Evolutionary conservation across 2,888 invertebrate species (phyloP).

Genomic region (Brenthis hecate): DNA sequence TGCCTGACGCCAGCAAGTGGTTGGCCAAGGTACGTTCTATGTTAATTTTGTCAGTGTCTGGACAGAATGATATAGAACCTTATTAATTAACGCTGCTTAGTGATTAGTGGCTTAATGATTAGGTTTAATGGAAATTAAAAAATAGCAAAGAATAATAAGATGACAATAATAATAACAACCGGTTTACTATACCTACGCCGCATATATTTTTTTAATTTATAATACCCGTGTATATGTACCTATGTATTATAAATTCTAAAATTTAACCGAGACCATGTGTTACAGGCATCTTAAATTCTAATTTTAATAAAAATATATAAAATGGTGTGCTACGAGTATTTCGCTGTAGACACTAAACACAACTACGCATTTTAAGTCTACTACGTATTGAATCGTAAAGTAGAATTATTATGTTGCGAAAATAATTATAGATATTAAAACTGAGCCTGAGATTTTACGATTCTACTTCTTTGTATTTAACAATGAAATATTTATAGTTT

Average conservation of each 20-base stretch:
- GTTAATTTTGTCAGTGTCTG: conserved; percentile 53
- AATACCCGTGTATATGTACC: neutral
- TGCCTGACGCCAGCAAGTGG: conserved; percentile 91
- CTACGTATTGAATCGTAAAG: neutral
- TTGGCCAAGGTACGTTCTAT: conserved; percentile 86
- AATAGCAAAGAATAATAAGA: neutral
- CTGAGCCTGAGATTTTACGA: conserved; percentile 1
- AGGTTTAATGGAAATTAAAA: neutral
- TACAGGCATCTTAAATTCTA: neutral
- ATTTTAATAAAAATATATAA: too few relatives aligned
- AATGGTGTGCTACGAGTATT: neutral
- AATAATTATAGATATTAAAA: conserved; percentile 13
- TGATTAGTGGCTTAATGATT: neutral
- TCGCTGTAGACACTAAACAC: neutral
- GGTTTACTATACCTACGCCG: conserved; percentile 7
- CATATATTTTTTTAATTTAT: conserved; percentile 1
- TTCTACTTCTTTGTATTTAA: conserved; percentile 1
- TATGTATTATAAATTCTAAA: too few relatives aligned
- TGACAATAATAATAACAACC: conserved; percentile 14
- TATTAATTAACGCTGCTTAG: neutral
- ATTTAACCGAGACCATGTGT: neutral
- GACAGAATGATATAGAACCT: conserved; percentile 49
- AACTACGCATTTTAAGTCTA: neutral
- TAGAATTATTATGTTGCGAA: conserved; percentile 26
- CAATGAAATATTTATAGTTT: conserved; percentile 1